These are phyloP conservation scores for Delia radicum DNA, from an alignment of 1,140 invertebrate species.

Conservation along the genomic window DNA sequence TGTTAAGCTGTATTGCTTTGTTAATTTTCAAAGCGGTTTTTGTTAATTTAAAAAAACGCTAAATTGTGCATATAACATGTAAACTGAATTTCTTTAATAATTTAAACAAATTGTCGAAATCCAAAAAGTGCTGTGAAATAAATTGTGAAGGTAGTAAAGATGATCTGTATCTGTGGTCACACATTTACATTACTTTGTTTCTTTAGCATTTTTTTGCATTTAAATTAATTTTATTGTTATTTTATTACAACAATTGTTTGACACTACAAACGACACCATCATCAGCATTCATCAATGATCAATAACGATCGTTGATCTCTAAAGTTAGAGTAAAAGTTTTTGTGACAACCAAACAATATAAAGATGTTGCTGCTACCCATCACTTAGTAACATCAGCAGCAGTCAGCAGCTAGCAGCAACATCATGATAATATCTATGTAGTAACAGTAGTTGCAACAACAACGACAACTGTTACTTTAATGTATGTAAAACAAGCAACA, in stretches of 20 bases:
- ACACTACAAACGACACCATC: background rate
- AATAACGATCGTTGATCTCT: slow-evolving; percentile 21
- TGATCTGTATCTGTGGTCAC: background rate
- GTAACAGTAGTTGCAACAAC: background rate
- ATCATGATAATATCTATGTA: no score
- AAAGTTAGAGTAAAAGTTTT: background rate
- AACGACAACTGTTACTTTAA: background rate
- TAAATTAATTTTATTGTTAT: slow-evolving; percentile 13
- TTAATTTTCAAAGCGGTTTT: no score
- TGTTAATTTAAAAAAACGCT: background rate
- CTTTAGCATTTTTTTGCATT: slow-evolving; percentile 1
- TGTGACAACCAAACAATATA: background rate
- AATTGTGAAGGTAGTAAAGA: background rate
- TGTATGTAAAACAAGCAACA: background rate
- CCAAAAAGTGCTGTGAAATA: background rate
- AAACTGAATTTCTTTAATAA: background rate
- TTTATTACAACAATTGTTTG: slow-evolving; percentile 19
- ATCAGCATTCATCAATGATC: background rate
- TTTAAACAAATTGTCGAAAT: background rate
- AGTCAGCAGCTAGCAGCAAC: background rate
- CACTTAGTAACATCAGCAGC: background rate
- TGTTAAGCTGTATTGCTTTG: no score
- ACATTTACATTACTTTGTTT: slow-evolving; percentile 1
- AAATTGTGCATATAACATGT: background rate
- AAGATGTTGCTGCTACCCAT: background rate